These are phyloP conservation scores for Epinephelus lanceolatus DNA, from an alignment of 2,113 vertebrate genomes.

Conservation along the genomic window DNA sequence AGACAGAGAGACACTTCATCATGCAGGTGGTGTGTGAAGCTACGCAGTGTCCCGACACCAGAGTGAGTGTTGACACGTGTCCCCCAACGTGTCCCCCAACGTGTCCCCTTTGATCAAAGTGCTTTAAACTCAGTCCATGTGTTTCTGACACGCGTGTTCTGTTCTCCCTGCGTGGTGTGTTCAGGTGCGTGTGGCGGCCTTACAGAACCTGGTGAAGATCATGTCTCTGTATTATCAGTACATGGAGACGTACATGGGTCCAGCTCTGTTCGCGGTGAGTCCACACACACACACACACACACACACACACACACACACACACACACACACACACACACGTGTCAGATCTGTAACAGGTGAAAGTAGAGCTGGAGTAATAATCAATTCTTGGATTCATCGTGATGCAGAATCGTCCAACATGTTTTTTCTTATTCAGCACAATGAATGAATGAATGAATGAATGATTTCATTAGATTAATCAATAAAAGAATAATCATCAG, in stretches of 20 bases:
- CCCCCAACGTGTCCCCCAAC: not conserved
- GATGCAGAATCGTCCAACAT: no score
- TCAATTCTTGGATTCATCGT: no score
- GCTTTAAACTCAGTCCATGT: no score
- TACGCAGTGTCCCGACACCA: conserved; percentile 96
- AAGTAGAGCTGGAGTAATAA: no score
- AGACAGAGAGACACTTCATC: conserved; percentile 99
- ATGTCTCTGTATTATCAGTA: conserved; percentile 99
- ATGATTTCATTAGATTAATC: no score
- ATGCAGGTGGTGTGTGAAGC: conserved; percentile 99
- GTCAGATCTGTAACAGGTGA: no score
- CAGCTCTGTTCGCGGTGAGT: conserved; percentile 96
- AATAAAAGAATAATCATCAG: no score
- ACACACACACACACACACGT: no score
- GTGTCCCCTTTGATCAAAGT: no score
- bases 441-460: no score
- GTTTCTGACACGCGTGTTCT: not conserved
- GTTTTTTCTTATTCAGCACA: no score
- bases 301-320: no score
- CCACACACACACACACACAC: not conserved
- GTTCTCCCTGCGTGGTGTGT: not conserved
- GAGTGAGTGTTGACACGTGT: conserved; percentile 86
- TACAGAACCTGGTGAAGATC: conserved; percentile 99
- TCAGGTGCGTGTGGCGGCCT: conserved; percentile 96
- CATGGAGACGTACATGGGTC: conserved; percentile 99